Conservation (phyloP, 2,888 invertebrate genomes). For the Odontocerum albicorne region DNA sequence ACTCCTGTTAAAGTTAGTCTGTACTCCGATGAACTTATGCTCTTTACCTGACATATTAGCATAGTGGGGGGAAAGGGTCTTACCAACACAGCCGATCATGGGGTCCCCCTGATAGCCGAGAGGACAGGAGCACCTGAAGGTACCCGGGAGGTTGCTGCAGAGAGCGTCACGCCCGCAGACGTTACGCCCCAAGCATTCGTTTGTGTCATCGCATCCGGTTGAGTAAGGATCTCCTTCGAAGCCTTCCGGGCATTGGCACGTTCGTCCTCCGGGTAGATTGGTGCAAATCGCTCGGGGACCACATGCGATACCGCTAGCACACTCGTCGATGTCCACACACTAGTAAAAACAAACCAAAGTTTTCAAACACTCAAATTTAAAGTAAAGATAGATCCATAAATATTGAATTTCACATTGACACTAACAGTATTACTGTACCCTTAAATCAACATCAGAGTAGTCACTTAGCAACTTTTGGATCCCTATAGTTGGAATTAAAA, state of each 20-base stretch:
- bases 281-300: constrained; percentile 78
- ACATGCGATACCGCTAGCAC: constrained; percentile 70
- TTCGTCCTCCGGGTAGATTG: constrained; percentile 77
- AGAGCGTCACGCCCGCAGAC: constrained; percentile 79
- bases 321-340: constrained; percentile 87
- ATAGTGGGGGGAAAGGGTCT: constrained; percentile 11
- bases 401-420: no score
- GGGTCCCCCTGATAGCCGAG: constrained; percentile 83
- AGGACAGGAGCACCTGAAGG: constrained; percentile 80
- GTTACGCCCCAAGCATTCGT: constrained; percentile 71
- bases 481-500: no score
- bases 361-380: no score
- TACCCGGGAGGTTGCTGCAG: constrained; percentile 78
- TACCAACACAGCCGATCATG: constrained; percentile 73
- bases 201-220: constrained; percentile 70
- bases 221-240: constrained; percentile 78
- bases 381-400: no score
- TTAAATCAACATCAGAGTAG: no score
- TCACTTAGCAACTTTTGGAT: no score
- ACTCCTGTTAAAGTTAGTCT: constrained; percentile 23
- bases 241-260: constrained; percentile 83
- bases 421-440: no score
- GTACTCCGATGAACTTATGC: constrained; percentile 10
- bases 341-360: constrained; percentile 42
- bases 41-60: constrained; percentile 7